Conservation (phyloP, 2,888 invertebrate genomes). For the Drosophila setosimentum region DNA sequence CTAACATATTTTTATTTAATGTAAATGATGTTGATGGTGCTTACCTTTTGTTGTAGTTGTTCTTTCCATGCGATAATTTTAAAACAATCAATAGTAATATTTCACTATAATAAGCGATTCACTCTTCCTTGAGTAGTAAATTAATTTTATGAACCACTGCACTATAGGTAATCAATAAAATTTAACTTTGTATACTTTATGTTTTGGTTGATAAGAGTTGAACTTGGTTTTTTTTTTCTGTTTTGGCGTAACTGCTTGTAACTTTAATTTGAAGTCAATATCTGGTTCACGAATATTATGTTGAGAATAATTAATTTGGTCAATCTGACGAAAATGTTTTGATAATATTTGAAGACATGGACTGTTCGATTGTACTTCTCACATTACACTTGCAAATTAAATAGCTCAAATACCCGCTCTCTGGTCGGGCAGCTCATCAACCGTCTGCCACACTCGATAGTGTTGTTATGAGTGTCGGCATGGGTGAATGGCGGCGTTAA, state of each 20-base stretch:
- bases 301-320: background rate
- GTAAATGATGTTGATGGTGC: background rate
- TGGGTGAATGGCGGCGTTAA: constrained; percentile 30
- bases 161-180: constrained; percentile 2
- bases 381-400: constrained; percentile 50
- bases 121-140: constrained; percentile 4
- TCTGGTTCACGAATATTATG: background rate
- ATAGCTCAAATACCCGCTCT: constrained; percentile 7
- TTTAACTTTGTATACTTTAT: background rate
- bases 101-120: constrained; percentile 16
- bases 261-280: constrained; percentile 1
- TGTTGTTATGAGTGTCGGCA: constrained; percentile 40
- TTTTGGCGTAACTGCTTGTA: constrained; percentile 8
- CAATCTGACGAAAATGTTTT: constrained; percentile 7
- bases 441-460: constrained; percentile 52
- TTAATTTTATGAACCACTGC: constrained; percentile 5
- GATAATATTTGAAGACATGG: constrained; percentile 2
- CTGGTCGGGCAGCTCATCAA: constrained; percentile 44
- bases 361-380: constrained; percentile 31
- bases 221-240: constrained; percentile 9
- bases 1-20: background rate
- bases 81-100: constrained; percentile 11
- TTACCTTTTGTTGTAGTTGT: constrained; percentile 12
- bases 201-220: constrained; percentile 22
- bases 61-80: background rate